Evolutionary conservation across 2,888 invertebrate genomes (phyloP).

Genomic region (Torymus auratus): DNA sequence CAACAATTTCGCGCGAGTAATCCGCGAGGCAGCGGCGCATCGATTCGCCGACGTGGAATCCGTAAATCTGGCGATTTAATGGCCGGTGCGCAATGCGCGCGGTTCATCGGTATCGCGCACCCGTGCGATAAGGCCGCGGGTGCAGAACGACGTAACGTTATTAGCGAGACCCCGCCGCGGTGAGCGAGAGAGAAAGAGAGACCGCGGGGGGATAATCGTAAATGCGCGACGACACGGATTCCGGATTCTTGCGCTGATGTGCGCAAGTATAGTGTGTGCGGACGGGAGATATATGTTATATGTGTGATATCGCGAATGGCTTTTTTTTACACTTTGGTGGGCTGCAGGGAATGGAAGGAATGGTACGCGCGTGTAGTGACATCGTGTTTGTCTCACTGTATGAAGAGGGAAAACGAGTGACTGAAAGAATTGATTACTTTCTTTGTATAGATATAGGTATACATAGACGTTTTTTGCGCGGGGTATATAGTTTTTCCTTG

Average conservation of each 20-base stretch:
- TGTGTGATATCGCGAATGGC: too few species aligned
- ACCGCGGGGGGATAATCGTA: slow-evolving; percentile 41
- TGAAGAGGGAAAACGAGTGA: too few species aligned
- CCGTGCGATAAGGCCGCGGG: slow-evolving; percentile 27
- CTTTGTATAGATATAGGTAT: too few species aligned
- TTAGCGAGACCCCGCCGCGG: slow-evolving; percentile 37
- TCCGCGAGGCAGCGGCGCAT: background rate
- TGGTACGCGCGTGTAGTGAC: too few species aligned
- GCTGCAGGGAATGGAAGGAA: too few species aligned
- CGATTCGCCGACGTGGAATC: slow-evolving; percentile 40
- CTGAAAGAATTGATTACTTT: too few species aligned
- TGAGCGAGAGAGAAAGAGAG: background rate
- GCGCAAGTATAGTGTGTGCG: background rate
- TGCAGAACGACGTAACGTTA: slow-evolving; percentile 47
- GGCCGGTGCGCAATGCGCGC: slow-evolving; percentile 5
- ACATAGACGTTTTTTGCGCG: too few species aligned
- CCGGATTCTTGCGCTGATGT: slow-evolving; percentile 53
- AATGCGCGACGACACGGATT: slow-evolving; percentile 54
- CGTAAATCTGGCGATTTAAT: slow-evolving; percentile 54
- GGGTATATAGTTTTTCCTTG: too few species aligned
- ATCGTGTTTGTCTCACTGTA: too few species aligned
- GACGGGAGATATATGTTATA: too few species aligned
- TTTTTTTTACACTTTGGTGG: too few species aligned
- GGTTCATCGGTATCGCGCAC: slow-evolving; percentile 31
- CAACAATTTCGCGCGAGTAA: slow-evolving; percentile 46